A percentile compares a stretch with the other conserved stretches of the same genome.
Conservation (phyloP, 2,797 vertebrate species). For the Peromyscus eremicus region DNA sequence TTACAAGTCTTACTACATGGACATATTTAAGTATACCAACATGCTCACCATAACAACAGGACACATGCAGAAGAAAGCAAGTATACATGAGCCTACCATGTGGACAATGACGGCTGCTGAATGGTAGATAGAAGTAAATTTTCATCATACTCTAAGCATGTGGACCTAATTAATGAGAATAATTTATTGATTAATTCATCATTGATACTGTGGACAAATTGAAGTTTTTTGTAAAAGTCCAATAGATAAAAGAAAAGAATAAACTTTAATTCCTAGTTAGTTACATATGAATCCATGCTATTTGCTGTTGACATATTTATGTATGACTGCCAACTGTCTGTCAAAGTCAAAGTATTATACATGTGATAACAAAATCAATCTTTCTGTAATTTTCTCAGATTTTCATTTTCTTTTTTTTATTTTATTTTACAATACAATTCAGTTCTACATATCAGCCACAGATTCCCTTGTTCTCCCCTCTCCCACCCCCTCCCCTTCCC, state of each 20-base stretch:
- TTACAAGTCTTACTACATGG: background rate
- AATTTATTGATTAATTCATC: constrained; percentile 11
- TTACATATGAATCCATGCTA: background rate
- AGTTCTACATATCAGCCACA: no score
- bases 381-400: background rate
- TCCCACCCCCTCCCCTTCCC: no score
- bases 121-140: constrained; percentile 26
- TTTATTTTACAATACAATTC: no score
- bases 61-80: background rate
- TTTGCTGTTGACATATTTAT: background rate
- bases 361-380: constrained; percentile 24
- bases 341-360: background rate
- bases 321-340: background rate
- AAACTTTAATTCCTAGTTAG: background rate
- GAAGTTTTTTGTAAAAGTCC: background rate
- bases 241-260: constrained; percentile 38
- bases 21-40: background rate
- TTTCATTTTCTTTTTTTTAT: constrained; percentile 37
- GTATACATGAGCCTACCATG: background rate
- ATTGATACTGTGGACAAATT: background rate
- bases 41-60: background rate
- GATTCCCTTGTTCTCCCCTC: no score
- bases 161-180: background rate
- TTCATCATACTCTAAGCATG: background rate
- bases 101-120: background rate